Percentiles rank a stretch among this genome's conserved stretches.
Conservation (phyloP, 2,888 invertebrate species). For the Chloroclystis v-ata region DNA sequence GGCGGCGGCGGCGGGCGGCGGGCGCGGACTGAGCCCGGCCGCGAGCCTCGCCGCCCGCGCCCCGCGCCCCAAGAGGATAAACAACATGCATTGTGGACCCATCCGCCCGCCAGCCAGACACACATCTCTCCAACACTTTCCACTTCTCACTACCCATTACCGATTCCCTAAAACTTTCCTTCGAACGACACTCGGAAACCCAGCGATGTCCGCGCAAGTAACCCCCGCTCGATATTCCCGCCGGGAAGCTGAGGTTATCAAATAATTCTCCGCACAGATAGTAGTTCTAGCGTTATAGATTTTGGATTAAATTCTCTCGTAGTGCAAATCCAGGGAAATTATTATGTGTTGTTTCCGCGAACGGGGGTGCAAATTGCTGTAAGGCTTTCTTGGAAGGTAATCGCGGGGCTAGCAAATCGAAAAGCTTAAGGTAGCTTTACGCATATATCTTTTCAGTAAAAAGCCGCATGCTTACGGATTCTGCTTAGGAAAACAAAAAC, state of each 20-base stretch:
- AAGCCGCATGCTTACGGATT: conserved; percentile 2
- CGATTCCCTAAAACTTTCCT: conserved; percentile 1
- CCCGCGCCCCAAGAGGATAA: conserved; percentile 62
- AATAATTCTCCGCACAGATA: conserved; percentile 62
- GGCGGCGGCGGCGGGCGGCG: conserved; percentile 55
- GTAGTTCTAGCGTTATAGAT: conserved; percentile 67
- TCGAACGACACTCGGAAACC: background rate
- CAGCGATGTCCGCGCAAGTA: conserved; percentile 32
- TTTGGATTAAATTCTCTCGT: conserved; percentile 61
- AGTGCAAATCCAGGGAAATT: conserved; percentile 48
- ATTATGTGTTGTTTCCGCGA: conserved; percentile 27
- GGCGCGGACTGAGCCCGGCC: conserved; percentile 70
- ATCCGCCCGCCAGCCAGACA: conserved; percentile 60
- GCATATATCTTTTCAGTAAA: conserved; percentile 3
- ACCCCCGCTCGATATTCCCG: conserved; percentile 30
- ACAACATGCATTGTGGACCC: conserved; percentile 76
- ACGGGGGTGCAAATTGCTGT: conserved; percentile 19
- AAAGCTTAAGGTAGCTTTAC: conserved; percentile 1
- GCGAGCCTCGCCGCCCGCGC: conserved; percentile 55
- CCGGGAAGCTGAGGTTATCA: conserved; percentile 46
- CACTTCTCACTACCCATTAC: conserved; percentile 32
- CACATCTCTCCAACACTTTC: conserved; percentile 37
- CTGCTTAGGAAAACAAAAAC: background rate
- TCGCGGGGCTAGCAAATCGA: background rate
- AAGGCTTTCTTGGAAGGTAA: conserved; percentile 12